These are phyloP conservation scores for Falcaria lacertinaria DNA, from an alignment of 2,888 invertebrate genomes.

Conservation along the genomic window DNA sequence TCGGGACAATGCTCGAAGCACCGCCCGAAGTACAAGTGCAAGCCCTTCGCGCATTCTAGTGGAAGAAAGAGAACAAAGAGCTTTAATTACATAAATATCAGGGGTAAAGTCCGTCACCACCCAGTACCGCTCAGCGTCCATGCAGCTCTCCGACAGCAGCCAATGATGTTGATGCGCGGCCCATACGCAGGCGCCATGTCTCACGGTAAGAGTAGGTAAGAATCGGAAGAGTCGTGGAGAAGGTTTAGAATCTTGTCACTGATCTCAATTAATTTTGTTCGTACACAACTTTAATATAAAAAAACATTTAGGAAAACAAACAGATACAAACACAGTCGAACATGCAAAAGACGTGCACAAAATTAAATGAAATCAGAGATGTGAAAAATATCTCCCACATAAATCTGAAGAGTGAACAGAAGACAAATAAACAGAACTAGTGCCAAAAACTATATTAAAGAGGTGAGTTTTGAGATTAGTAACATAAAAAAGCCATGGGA, in stretches of 20 bases:
- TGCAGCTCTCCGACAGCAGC: constrained; percentile 62
- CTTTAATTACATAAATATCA: constrained; percentile 52
- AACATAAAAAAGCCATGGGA: constrained; percentile 31
- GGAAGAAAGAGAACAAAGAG: constrained; percentile 66
- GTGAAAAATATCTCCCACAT: constrained; percentile 7
- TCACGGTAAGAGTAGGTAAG: constrained; percentile 32
- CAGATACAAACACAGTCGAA: constrained; percentile 26
- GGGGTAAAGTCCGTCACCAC: constrained; percentile 58
- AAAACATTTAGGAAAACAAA: constrained; percentile 32
- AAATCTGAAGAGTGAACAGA: constrained; percentile 14
- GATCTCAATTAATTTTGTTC: constrained; percentile 75
- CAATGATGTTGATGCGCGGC: constrained; percentile 58
- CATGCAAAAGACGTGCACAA: constrained; percentile 50
- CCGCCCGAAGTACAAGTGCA: constrained; percentile 79
- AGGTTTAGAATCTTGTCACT: constrained; percentile 70
- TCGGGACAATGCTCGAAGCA: constrained; percentile 81
- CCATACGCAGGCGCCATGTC: constrained; percentile 47
- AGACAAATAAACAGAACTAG: constrained; percentile 16
- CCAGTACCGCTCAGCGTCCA: constrained; percentile 69
- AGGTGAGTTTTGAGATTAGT: constrained; percentile 15
- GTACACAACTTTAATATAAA: neutral
- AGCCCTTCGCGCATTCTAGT: constrained; percentile 83
- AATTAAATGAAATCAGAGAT: constrained; percentile 73
- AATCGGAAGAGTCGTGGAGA: constrained; percentile 34
- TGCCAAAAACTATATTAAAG: constrained; percentile 14